Evolutionary conservation across 2,797 vertebrate genomes (phyloP).

Genomic region (Myoxocephalus aenaeus): DNA sequence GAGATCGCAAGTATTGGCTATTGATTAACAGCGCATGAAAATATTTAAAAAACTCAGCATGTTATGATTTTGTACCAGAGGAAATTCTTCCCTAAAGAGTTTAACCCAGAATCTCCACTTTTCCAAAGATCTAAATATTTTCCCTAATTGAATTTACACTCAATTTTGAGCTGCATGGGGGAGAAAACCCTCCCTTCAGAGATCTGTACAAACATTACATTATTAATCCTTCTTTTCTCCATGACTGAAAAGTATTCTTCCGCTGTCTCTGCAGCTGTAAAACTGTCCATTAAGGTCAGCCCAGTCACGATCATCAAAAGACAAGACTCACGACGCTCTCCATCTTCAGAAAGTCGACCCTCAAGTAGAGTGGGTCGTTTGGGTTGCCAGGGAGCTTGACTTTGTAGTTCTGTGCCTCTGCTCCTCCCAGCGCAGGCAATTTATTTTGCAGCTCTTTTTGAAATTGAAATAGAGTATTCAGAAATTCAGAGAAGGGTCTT

Average conservation of each 20-base stretch:
- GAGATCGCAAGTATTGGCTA: not conserved
- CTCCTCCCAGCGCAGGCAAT: slow-evolving; percentile 51
- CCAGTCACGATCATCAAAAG: slow-evolving; percentile 47
- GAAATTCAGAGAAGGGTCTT: slow-evolving; percentile 58
- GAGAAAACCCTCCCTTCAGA: slow-evolving; percentile 5
- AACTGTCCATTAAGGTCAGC: slow-evolving; percentile 37
- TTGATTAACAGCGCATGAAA: slow-evolving; percentile 6
- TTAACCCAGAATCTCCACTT: not conserved
- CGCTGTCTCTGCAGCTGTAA: slow-evolving; percentile 9
- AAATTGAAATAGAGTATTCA: slow-evolving; percentile 76
- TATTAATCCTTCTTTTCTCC: slow-evolving; percentile 19
- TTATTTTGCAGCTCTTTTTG: slow-evolving; percentile 71
- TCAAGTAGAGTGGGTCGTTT: slow-evolving; percentile 47
- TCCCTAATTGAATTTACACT: slow-evolving; percentile 16
- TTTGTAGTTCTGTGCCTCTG: slow-evolving; percentile 61
- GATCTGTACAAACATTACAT: slow-evolving; percentile 33
- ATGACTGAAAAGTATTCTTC: slow-evolving; percentile 22
- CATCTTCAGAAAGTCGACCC: slow-evolving; percentile 46
- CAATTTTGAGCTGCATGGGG: not conserved
- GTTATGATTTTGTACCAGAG: slow-evolving; percentile 13
- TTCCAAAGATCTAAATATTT: slow-evolving; percentile 16
- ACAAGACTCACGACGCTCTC: slow-evolving; percentile 32
- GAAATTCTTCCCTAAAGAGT: too few relatives aligned
- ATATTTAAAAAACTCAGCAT: not conserved
- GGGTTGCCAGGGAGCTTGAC: slow-evolving; percentile 68